These are phyloP conservation scores for Xanthorhoe spadicearia DNA, from an alignment of 2,888 invertebrate species.

Conservation along the genomic window DNA sequence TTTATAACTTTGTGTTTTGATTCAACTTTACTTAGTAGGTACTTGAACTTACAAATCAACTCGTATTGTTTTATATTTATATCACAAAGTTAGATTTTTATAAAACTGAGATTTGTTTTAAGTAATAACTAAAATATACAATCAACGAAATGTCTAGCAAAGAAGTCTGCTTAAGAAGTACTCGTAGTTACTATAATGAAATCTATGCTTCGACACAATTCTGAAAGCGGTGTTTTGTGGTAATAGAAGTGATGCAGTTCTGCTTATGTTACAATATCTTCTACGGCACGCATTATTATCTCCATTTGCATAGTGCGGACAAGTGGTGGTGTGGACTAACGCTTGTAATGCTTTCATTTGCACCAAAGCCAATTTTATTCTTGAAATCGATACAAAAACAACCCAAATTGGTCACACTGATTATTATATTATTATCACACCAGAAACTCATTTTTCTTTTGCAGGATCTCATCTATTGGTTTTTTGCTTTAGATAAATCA, in stretches of 20 bases:
- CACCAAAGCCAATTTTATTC: slow-evolving; percentile 20
- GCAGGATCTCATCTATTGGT: no score
- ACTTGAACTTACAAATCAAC: not conserved
- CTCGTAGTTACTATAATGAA: no score
- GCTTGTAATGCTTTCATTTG: slow-evolving; percentile 63
- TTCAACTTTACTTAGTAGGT: not conserved
- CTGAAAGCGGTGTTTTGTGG: not conserved
- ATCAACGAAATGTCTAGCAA: not conserved
- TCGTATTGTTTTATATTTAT: not conserved
- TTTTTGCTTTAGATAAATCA: no score
- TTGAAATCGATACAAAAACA: not conserved
- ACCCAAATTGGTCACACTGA: not conserved
- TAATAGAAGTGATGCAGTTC: not conserved
- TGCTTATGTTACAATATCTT: not conserved
- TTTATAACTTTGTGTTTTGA: slow-evolving; percentile 8
- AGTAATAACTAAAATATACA: not conserved
- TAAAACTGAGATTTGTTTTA: not conserved
- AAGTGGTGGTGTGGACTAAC: slow-evolving; percentile 76
- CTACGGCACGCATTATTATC: slow-evolving; percentile 66
- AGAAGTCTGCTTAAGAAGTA: not conserved
- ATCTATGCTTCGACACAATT: not conserved
- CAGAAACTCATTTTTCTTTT: no score
- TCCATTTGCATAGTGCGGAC: slow-evolving; percentile 80
- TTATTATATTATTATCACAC: no score
- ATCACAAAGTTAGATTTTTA: not conserved